A percentile compares a stretch with the other conserved stretches of the same genome.
phyloP scores from a whole-genome alignment of 2,888 invertebrate genomes.

The Trachelus troglodyta region DNA sequence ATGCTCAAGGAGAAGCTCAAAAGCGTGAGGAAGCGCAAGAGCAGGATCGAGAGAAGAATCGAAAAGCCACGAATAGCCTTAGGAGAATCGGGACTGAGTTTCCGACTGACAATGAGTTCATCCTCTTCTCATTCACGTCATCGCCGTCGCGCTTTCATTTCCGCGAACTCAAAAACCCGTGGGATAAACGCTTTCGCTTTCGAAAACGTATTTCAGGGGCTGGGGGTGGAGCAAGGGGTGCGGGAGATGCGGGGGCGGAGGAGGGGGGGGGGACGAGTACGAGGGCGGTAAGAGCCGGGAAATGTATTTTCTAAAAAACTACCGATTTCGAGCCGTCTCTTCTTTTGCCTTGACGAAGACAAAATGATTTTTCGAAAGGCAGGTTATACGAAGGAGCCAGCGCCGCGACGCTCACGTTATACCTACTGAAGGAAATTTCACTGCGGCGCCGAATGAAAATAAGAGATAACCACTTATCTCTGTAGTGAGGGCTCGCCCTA shows the following conservation, averaged over 20 bases:
- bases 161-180: slow-evolving; percentile 11
- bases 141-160: not conserved
- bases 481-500: not conserved
- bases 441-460: slow-evolving; percentile 2
- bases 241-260: not conserved
- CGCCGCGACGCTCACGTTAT: slow-evolving; percentile 3
- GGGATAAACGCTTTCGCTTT: slow-evolving; percentile 9
- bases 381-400: not conserved
- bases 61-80: slow-evolving; percentile 1
- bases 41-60: slow-evolving; percentile 13
- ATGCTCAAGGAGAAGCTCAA: too few relatives aligned
- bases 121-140: slow-evolving; percentile 9
- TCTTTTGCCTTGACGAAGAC: slow-evolving; percentile 1
- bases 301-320: not conserved
- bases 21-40: not conserved
- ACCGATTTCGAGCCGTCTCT: not conserved
- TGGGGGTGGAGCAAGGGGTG: not conserved
- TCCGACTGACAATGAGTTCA: slow-evolving; percentile 11
- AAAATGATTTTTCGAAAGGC: slow-evolving; percentile 7
- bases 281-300: slow-evolving; percentile 1
- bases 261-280: not conserved
- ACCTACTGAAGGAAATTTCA: slow-evolving; percentile 1
- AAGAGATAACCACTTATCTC: slow-evolving; percentile 19
- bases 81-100: not conserved
- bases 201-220: slow-evolving; percentile 1